phyloP scores from a whole-genome alignment of 2,797 vertebrate genomes.

The Melanotaenia nigrans region DNA sequence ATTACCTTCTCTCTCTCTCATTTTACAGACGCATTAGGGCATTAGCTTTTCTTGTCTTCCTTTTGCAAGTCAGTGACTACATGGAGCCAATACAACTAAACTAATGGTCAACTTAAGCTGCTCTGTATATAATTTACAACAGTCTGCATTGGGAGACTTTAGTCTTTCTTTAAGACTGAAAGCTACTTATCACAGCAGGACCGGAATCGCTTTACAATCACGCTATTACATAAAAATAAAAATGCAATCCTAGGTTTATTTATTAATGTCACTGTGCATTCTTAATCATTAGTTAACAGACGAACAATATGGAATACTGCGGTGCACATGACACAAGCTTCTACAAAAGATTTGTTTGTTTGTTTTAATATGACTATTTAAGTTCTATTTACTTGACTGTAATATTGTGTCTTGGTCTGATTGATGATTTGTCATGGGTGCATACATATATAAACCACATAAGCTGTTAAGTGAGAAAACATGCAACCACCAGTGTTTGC shows the following conservation, averaged over 20 bases:
- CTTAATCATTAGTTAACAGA: constrained; percentile 46
- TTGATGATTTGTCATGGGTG: background rate
- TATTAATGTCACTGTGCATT: constrained; percentile 39
- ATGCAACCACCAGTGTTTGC: constrained; percentile 19
- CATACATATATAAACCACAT: background rate
- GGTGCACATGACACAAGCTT: background rate
- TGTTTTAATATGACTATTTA: background rate
- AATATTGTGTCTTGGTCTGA: background rate
- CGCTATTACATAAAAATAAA: constrained; percentile 52
- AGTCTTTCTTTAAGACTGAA: constrained; percentile 41
- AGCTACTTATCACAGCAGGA: constrained; percentile 55
- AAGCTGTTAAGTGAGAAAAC: constrained; percentile 2
- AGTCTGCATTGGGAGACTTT: constrained; percentile 21
- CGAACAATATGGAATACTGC: constrained; percentile 1
- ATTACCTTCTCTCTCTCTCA: constrained; percentile 12
- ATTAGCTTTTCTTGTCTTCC: constrained; percentile 37
- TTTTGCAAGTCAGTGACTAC: constrained; percentile 46
- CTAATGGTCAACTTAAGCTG: constrained; percentile 41
- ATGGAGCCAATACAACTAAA: constrained; percentile 35
- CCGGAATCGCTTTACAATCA: constrained; percentile 50
- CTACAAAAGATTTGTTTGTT: background rate
- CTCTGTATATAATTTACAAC: constrained; percentile 24
- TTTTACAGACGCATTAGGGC: constrained; percentile 26
- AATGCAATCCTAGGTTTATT: constrained; percentile 47
- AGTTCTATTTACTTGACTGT: background rate